Conservation (phyloP, 1,140 invertebrate species). For the Tetramorium simillimum region DNA sequence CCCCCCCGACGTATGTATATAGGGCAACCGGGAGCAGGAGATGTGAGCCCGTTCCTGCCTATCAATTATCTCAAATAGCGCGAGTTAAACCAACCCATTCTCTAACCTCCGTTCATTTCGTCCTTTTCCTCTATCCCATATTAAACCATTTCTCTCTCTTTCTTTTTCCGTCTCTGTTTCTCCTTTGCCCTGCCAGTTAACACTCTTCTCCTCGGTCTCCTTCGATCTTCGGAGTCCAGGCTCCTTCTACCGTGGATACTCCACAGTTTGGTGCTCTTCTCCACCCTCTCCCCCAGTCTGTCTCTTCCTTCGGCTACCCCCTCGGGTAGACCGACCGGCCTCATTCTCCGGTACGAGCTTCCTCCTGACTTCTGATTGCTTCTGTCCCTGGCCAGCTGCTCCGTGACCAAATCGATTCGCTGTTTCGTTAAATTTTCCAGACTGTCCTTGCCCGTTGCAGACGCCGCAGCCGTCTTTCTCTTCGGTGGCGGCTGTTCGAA, state of each 20-base stretch:
- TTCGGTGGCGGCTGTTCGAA: slow-evolving; percentile 47
- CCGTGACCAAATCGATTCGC: slow-evolving; percentile 78
- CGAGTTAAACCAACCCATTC: slow-evolving; percentile 79
- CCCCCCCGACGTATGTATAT: slow-evolving; percentile 54
- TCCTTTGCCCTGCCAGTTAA: not conserved
- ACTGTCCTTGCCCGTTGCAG: slow-evolving; percentile 55
- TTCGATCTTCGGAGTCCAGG: slow-evolving; percentile 8
- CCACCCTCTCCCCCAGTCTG: not conserved
- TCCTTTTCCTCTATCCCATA: not conserved
- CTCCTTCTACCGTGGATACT: slow-evolving; percentile 45
- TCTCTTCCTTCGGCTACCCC: slow-evolving; percentile 19
- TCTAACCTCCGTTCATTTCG: slow-evolving; percentile 68
- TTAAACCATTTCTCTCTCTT: slow-evolving; percentile 8
- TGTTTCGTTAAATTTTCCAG: slow-evolving; percentile 76
- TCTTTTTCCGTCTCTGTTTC: not conserved
- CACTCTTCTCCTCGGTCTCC: slow-evolving; percentile 42
- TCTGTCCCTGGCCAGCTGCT: slow-evolving; percentile 79
- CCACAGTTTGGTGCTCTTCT: slow-evolving; percentile 3
- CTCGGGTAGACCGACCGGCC: slow-evolving; percentile 40
- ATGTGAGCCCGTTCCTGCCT: slow-evolving; percentile 72
- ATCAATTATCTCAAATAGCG: slow-evolving; percentile 81
- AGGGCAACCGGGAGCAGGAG: slow-evolving; percentile 50
- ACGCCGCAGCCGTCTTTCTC: slow-evolving; percentile 44
- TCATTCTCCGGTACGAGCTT: slow-evolving; percentile 66
- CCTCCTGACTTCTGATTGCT: slow-evolving; percentile 80